A percentile compares a stretch with the other conserved stretches of the same genome.
Conservation (phyloP, 2,797 vertebrate genomes). For the Sciurus vulgaris region DNA sequence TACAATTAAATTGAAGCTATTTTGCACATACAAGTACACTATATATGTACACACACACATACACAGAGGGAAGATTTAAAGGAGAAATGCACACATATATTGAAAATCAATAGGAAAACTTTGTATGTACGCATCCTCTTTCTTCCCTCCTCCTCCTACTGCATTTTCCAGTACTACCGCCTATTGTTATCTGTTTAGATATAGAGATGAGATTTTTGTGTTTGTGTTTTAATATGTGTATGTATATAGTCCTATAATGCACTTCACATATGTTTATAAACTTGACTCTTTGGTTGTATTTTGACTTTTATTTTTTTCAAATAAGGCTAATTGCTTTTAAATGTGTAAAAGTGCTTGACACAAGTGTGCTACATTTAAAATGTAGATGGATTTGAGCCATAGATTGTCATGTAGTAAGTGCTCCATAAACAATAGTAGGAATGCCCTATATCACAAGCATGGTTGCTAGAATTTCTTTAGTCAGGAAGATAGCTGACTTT, state of each 20-base stretch:
- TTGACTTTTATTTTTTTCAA: background rate
- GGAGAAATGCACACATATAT: background rate
- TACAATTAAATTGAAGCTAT: constrained; percentile 60
- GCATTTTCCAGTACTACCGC: background rate
- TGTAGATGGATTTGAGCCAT: background rate
- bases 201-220: background rate
- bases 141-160: background rate
- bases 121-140: background rate
- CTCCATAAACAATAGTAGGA: background rate
- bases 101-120: background rate
- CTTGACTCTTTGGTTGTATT: background rate
- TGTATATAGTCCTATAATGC: background rate
- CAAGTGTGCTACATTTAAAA: background rate
- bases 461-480: background rate
- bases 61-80: background rate
- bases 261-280: background rate
- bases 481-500: background rate
- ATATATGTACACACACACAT: too few species aligned
- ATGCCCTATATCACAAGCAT: too few species aligned
- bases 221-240: background rate
- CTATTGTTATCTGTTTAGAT: background rate
- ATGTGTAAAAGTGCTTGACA: background rate
- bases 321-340: background rate
- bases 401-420: background rate
- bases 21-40: background rate